phyloP scores from a whole-genome alignment of 2,888 invertebrate species.

The Eupithecia subfuscata region DNA sequence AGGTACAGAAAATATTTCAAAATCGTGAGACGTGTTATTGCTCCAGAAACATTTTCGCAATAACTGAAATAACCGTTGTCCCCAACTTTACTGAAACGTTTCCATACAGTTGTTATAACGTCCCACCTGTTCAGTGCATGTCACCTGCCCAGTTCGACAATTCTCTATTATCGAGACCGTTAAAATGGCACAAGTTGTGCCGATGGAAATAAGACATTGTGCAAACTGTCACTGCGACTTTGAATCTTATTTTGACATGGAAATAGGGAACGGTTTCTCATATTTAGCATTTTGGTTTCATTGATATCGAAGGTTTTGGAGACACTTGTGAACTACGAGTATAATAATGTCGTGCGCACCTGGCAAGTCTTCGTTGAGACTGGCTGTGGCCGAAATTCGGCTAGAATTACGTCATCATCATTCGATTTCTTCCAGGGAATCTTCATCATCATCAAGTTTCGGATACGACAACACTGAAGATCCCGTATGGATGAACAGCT shows the following conservation, averaged over 20 bases:
- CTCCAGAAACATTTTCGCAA: neutral
- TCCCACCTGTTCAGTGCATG: slow-evolving; percentile 22
- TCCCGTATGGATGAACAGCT: too few relatives aligned
- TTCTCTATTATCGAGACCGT: slow-evolving; percentile 39
- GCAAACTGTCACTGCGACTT: slow-evolving; percentile 30
- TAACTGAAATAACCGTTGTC: neutral
- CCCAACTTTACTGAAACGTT: slow-evolving; percentile 5
- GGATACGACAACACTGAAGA: too few relatives aligned
- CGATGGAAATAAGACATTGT: slow-evolving; percentile 43
- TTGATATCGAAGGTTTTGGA: neutral
- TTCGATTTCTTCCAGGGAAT: too few relatives aligned
- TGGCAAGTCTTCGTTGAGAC: too few relatives aligned
- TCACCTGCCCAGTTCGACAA: slow-evolving; percentile 41
- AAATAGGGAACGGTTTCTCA: neutral
- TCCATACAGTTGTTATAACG: slow-evolving; percentile 15
- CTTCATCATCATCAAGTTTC: too few relatives aligned
- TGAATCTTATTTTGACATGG: slow-evolving; percentile 19
- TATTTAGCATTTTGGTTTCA: neutral
- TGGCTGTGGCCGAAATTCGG: too few relatives aligned
- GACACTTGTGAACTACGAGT: neutral
- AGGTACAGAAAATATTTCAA: neutral
- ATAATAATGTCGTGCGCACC: too few relatives aligned
- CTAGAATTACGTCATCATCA: too few relatives aligned
- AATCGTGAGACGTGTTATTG: neutral
- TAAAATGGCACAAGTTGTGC: slow-evolving; percentile 40